Evolutionary conservation across 1,140 invertebrate species (phyloP), one percentile per base, ranked within the genome.

Genomic region (Gonatopus flavifemur): DNA sequence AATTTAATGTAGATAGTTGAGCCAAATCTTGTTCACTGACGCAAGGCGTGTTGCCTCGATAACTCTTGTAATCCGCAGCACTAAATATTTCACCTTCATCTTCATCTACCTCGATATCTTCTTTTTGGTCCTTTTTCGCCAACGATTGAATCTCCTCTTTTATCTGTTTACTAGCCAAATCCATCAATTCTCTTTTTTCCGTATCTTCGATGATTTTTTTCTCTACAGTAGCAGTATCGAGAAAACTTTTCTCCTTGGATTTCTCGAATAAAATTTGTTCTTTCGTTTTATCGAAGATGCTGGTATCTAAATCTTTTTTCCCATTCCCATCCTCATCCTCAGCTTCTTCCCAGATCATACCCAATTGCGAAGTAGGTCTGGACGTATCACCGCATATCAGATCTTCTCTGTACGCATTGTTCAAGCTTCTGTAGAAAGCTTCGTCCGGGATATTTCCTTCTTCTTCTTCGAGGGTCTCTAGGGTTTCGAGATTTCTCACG

Each of bases 391-490:
- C 81, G 60, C 82, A 84, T 21, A 85, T 85, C 19, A 88, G 74
- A 69, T 91, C 88, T 57, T 93, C 89, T 30, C 90, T 80, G 74
- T 93, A 93, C 18, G 89, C 90, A 67, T 89, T 88, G 74, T 94
- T 93, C 15, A 94, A 80, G 68, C 88, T 92, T 56, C 89, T 83
- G 71, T 94, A 94, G 77, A 93, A 94, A 9, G 88, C 89, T 76
- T 94, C 91, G 67, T 91, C 88, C 3, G 90, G 88, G 30, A 82
- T 78, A 55, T 79, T 76, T 35, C 72, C 69, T 61, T 83, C 78
- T n/a, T n/a, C n/a, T 38, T 82, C 81, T 24, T 76, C 74, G 12
- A 82, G 57, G 5, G 72, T 79, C 49, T 70, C 77, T 30, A 80
- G 49, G 7, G 69, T 59, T 25, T 82, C 76, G 10, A 82, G 45